A percentile compares a stretch with the other conserved stretches of the same genome.
Evolutionary conservation across 2,113 vertebrate species (phyloP).

Genomic region (Lates calcarifer): DNA sequence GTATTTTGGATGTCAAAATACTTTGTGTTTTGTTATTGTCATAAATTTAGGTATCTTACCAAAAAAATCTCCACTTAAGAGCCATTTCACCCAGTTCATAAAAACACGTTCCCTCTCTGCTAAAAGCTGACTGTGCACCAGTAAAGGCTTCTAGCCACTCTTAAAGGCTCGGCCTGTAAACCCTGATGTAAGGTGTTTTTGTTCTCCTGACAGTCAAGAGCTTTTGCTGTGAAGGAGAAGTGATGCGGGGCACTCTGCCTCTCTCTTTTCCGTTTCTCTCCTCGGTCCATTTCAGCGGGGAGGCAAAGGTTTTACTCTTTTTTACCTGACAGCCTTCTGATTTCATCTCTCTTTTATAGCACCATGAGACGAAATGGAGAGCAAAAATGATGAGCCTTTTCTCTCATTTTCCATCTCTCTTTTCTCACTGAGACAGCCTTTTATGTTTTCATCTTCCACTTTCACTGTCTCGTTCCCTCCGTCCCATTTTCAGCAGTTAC

Average conservation of each 20-base stretch:
- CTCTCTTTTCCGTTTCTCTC: slow-evolving; percentile 45
- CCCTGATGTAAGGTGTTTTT: slow-evolving; percentile 55
- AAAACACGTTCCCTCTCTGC: background rate
- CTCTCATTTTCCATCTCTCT: slow-evolving; percentile 33
- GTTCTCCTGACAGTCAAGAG: slow-evolving; percentile 65
- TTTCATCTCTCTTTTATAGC: slow-evolving; percentile 63
- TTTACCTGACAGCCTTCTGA: slow-evolving; percentile 62
- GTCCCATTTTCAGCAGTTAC: slow-evolving; percentile 37
- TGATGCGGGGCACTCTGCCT: slow-evolving; percentile 50
- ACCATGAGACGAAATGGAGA: slow-evolving; percentile 47
- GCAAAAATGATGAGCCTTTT: slow-evolving; percentile 63
- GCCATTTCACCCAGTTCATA: slow-evolving; percentile 3
- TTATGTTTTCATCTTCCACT: slow-evolving; percentile 59
- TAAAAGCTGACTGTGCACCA: slow-evolving; percentile 39
- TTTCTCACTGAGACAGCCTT: slow-evolving; percentile 46
- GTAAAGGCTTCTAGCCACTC: slow-evolving; percentile 39
- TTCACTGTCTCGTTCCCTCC: slow-evolving; percentile 29
- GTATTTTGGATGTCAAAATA: background rate
- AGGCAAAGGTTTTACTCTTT: slow-evolving; percentile 64
- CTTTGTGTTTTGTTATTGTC: background rate
- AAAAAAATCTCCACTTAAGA: background rate
- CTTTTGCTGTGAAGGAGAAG: slow-evolving; percentile 56
- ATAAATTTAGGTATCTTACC: background rate
- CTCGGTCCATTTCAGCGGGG: slow-evolving; percentile 48
- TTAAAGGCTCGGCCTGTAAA: slow-evolving; percentile 33